Evolutionary conservation across 2,888 invertebrate species (phyloP), one percentile per base, ranked within the genome.

Genomic region (Nymphalis urticae): DNA sequence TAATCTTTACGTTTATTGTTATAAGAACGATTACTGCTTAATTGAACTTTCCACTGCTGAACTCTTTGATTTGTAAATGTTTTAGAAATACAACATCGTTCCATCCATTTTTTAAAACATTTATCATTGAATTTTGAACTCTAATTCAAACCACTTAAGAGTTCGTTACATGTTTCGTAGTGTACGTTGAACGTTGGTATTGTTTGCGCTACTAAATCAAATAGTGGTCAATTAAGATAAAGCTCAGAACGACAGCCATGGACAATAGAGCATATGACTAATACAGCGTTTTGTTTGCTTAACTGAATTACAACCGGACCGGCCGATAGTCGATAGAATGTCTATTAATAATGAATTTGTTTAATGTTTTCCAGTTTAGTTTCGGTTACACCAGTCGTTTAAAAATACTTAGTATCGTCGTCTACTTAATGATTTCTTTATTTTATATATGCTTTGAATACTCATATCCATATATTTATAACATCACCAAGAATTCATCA

Each of bases 181-280:
- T 72, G 65, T 79, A 82, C 80, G 74, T 85, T 82, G 76, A 85
- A 76, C 71, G 77, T 76, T 76, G 75, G 80, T 81, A 58, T 47
- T 64, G 66, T 70, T 69, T 81, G 84, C 79, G 82, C 83, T 81
- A 89, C 85, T 90, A 90, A 91, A 91, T 92, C 90, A 91, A 91
- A 90, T 85, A 83, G 85, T 82, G 88, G 89, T 90, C 91, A 92
- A 92, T 92, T 92, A 92, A 92, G 92, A 91, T 91, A 91, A 90
- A 89, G 88, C 87, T 81, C 81, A 80, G 80, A 80, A 83, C 83
- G 89, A 90, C 90, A 88, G 89, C 86, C 81, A 79, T 80, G 83
- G 85, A 90, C 90, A 91, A 90, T 90, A 83, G 85, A 80, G 77
- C 80, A 85, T 86, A 85, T 90, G 90, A 90, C 90, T 89, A 90